Percentiles rank a stretch among this genome's conserved stretches.
Evolutionary conservation across 2,797 vertebrate species (phyloP).

Genomic region (Galago senegalensis): DNA sequence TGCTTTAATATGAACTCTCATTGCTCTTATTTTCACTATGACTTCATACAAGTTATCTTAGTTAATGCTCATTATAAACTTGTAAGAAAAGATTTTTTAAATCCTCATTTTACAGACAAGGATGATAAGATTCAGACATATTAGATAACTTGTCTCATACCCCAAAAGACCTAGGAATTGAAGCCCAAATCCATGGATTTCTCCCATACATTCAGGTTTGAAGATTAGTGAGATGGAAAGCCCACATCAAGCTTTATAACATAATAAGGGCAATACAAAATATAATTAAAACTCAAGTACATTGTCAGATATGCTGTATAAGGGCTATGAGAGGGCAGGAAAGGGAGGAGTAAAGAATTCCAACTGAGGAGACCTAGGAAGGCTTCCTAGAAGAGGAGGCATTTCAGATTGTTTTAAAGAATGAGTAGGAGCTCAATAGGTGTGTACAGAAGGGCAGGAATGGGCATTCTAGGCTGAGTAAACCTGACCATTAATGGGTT

Average conservation of each 20-base stretch:
- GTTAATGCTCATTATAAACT: background rate
- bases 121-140: background rate
- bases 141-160: background rate
- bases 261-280: background rate
- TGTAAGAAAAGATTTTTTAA: background rate
- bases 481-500: background rate
- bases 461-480: background rate
- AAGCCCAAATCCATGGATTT: background rate
- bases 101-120: background rate
- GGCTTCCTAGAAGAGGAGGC: background rate
- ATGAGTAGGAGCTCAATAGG: background rate
- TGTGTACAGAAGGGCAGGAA: background rate
- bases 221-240: background rate
- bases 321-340: background rate
- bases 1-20: background rate
- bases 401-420: background rate
- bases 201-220: background rate
- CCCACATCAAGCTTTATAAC: background rate
- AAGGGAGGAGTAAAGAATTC: background rate
- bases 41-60: background rate
- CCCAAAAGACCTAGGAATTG: background rate
- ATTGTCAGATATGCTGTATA: background rate
- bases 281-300: background rate
- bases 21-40: background rate
- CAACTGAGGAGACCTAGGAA: background rate